Conservation (phyloP, 2,888 invertebrate genomes). For the Orchesellides sinensis region DNA sequence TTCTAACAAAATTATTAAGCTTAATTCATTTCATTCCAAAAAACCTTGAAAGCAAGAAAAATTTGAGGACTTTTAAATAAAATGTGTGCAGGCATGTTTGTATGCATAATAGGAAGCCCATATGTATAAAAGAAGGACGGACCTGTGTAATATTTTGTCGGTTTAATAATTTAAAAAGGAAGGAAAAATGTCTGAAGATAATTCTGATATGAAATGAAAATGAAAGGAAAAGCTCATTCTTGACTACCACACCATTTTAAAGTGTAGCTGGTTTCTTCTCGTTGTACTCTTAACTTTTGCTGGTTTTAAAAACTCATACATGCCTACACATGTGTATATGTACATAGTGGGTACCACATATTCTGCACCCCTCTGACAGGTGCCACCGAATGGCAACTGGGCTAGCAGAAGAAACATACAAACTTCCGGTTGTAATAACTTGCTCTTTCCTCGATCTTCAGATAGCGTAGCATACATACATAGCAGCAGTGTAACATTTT, state of each 20-base stretch:
- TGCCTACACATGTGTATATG: neutral
- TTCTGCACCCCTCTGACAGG: slow-evolving; percentile 55
- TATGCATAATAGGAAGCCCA: neutral
- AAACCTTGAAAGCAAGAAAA: slow-evolving; percentile 35
- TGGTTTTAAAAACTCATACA: neutral
- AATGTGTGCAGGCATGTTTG: neutral
- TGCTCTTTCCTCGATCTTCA: slow-evolving; percentile 46
- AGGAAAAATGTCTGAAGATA: slow-evolving; percentile 37
- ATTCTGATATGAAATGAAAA: slow-evolving; percentile 57
- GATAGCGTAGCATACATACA: no score
- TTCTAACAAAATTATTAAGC: neutral
- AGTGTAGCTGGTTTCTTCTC: no score
- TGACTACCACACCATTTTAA: neutral
- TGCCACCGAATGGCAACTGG: slow-evolving; percentile 60
- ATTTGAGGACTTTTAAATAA: slow-evolving; percentile 44
- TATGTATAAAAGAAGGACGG: slow-evolving; percentile 5
- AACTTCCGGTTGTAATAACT: slow-evolving; percentile 59
- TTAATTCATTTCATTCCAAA: slow-evolving; percentile 13
- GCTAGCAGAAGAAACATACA: slow-evolving; percentile 39
- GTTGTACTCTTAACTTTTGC: neutral
- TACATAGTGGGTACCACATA: neutral
- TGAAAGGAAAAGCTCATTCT: slow-evolving; percentile 44
- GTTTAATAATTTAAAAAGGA: slow-evolving; percentile 40
- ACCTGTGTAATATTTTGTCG: slow-evolving; percentile 47
- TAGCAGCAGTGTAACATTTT: slow-evolving; percentile 42